These are phyloP conservation scores for Picus viridis DNA, from an alignment of 2,797 vertebrate species.

Conservation along the genomic window DNA sequence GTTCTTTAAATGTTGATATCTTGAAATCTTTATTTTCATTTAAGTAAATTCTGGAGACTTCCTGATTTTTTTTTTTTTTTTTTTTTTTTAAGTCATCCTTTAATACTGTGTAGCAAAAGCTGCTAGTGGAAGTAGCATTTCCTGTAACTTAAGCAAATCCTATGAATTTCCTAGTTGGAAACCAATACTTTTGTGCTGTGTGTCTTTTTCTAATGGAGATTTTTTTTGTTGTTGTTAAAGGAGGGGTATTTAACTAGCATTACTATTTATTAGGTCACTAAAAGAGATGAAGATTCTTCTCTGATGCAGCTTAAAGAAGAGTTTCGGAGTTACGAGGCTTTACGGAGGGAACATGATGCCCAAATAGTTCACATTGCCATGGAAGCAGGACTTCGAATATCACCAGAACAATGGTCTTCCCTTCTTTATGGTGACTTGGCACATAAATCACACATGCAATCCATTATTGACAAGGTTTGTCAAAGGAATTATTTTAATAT, in stretches of 20 bases:
- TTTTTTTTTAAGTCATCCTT: background rate
- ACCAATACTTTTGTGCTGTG: background rate
- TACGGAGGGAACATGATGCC: conserved; percentile 94
- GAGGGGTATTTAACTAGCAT: background rate
- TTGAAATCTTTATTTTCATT: background rate
- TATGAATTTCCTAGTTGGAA: background rate
- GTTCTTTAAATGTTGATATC: background rate
- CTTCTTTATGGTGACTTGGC: conserved; percentile 94
- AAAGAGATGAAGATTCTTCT: conserved; percentile 97
- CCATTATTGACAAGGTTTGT: conserved; percentile 93
- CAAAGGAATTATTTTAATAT: background rate
- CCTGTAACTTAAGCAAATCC: background rate
- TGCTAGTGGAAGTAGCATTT: background rate
- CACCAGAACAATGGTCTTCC: conserved; percentile 97
- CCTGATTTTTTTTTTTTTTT: background rate
- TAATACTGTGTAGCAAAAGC: background rate
- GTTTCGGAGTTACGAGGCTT: conserved; percentile 93
- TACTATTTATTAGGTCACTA: conserved; percentile 88
- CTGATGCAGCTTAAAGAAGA: conserved; percentile 98
- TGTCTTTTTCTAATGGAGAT: background rate
- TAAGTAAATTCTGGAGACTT: background rate
- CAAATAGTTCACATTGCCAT: conserved; percentile 98
- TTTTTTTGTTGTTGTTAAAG: background rate
- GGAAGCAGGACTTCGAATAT: conserved; percentile 96
- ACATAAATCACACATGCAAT: conserved; percentile 98